phyloP scores from a whole-genome alignment of 2,113 vertebrate genomes.

The Psittacus erithacus region DNA sequence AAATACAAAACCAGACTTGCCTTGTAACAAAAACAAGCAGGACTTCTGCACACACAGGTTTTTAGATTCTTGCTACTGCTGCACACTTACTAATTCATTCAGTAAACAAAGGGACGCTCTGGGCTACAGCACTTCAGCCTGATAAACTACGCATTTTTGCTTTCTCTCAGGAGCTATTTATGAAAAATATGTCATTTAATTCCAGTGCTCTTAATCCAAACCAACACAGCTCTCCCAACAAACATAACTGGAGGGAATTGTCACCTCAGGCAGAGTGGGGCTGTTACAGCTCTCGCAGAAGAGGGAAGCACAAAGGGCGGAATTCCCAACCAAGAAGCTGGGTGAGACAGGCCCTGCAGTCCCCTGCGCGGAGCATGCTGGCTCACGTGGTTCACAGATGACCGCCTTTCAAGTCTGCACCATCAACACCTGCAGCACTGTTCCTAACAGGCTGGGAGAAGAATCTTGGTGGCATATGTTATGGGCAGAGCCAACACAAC shows the following conservation, averaged over 20 bases:
- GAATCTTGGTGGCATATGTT: background rate
- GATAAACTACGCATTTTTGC: background rate
- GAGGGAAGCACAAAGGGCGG: background rate
- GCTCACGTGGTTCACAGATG: background rate
- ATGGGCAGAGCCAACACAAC: background rate
- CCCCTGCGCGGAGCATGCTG: background rate
- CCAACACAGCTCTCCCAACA: background rate
- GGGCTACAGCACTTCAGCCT: background rate
- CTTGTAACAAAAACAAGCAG: conserved; percentile 22
- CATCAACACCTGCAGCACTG: background rate
- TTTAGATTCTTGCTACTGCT: background rate
- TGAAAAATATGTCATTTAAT: background rate
- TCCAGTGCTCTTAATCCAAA: background rate
- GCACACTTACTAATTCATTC: background rate
- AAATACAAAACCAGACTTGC: conserved; percentile 26
- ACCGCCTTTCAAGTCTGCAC: background rate
- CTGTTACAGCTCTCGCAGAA: background rate
- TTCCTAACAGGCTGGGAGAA: background rate
- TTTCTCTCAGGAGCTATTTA: background rate
- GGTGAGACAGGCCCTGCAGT: background rate
- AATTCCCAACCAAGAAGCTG: background rate
- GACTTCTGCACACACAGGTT: background rate
- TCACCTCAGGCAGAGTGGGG: background rate
- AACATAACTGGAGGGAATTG: background rate
- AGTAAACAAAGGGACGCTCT: background rate